phyloP scores from a whole-genome alignment of 2,113 vertebrate genomes.

The Chrysemys picta region DNA sequence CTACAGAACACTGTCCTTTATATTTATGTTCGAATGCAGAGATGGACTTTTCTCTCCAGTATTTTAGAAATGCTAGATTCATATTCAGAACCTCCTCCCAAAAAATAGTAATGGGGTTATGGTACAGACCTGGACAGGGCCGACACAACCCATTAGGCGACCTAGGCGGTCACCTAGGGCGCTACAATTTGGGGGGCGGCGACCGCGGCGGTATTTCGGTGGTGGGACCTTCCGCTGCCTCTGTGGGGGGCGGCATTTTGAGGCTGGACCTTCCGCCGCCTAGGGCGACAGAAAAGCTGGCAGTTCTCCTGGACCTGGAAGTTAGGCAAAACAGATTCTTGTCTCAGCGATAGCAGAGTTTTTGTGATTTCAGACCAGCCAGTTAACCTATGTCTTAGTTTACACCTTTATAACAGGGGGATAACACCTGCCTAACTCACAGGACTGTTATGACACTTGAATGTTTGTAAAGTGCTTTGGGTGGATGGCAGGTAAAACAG shows the following conservation, averaged over 20 bases:
- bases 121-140: not conserved
- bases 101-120: not conserved
- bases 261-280: no score
- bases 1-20: not conserved
- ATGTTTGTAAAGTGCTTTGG: not conserved
- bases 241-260: no score
- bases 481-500: not conserved
- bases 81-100: not conserved
- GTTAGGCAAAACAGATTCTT: not conserved
- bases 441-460: not conserved
- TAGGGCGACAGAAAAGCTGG: no score
- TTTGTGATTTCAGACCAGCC: not conserved
- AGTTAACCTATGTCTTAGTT: not conserved
- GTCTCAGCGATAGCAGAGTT: fast-evolving
- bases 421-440: not conserved
- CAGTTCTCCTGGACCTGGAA: not conserved
- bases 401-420: not conserved
- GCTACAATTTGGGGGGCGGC: no score
- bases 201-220: no score
- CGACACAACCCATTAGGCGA: no score
- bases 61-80: not conserved
- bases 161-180: no score
- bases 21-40: not conserved
- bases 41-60: not conserved
- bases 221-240: no score